A percentile compares a stretch with the other conserved stretches of the same genome.
Conservation (phyloP, 1,140 invertebrate genomes). For the Cotesia vestalis region DNA sequence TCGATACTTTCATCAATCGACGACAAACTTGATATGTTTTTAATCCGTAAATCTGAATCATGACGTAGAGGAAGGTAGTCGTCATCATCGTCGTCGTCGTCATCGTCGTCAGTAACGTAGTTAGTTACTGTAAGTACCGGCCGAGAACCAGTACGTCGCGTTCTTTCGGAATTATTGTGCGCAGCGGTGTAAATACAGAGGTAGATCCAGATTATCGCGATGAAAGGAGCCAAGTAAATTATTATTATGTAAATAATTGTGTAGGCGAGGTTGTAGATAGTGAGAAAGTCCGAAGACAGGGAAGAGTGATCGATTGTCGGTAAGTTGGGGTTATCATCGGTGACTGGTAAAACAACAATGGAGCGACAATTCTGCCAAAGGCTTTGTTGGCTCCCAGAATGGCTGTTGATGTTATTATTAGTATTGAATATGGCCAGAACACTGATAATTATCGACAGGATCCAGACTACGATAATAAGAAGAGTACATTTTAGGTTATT, state of each 20-base stretch:
- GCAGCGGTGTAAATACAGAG: conserved; percentile 77
- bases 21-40: conserved; percentile 62
- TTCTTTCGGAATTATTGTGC: conserved; percentile 74
- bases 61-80: conserved; percentile 44
- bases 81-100: too few relatives aligned
- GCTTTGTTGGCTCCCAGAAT: conserved; percentile 54
- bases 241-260: conserved; percentile 66
- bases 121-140: conserved; percentile 62
- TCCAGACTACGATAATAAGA: conserved; percentile 76
- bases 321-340: too few relatives aligned
- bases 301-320: too few relatives aligned
- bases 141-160: conserved; percentile 72
- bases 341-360: too few relatives aligned
- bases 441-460: conserved; percentile 70
- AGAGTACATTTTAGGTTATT: conserved; percentile 76
- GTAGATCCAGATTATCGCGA: conserved; percentile 76
- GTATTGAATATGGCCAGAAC: conserved; percentile 66
- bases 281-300: too few relatives aligned
- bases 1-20: conserved; percentile 64
- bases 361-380: conserved; percentile 51
- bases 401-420: conserved; percentile 40
- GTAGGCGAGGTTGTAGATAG: conserved; percentile 59
- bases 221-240: conserved; percentile 74
- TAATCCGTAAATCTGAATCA: conserved; percentile 53
- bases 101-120: conserved; percentile 55